Evolutionary conservation across 37 sponge, comb jelly and placozoan species (phyloP).

Genomic region (Hexactinellida sp.): DNA sequence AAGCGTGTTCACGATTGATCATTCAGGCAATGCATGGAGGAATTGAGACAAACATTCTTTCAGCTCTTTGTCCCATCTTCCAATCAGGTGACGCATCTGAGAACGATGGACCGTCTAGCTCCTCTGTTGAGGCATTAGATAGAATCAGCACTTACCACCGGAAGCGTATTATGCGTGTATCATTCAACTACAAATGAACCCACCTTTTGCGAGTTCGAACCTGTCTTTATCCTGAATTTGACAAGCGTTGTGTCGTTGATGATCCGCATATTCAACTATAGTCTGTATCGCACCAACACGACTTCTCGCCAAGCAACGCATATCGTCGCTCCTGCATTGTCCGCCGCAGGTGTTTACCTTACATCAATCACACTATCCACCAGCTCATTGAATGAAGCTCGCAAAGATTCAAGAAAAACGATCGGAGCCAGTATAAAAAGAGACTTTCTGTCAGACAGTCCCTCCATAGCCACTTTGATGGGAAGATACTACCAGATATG

Average conservation of each 20-base stretch:
- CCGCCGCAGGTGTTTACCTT: background rate
- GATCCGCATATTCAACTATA: background rate
- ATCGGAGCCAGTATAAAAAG: conserved; percentile 6
- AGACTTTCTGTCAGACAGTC: conserved; percentile 1
- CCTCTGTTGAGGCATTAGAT: background rate
- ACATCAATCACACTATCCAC: background rate
- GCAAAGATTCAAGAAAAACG: background rate
- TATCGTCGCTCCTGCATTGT: background rate
- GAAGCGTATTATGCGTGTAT: conserved; percentile 1
- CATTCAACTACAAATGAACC: background rate
- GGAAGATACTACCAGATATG: background rate
- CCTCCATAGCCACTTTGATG: background rate
- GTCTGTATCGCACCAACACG: background rate
- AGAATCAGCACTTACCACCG: background rate
- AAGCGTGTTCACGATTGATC: background rate
- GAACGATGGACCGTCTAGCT: conserved; percentile 11
- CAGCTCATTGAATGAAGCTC: background rate
- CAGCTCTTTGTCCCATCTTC: background rate
- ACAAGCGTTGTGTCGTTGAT: background rate
- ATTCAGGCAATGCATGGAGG: background rate
- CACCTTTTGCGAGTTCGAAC: background rate
- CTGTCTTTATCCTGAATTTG: background rate
- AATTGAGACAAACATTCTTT: conserved; percentile 12
- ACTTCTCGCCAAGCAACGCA: background rate
- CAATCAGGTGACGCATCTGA: background rate